These are phyloP conservation scores for Psittacula cyanocephala DNA, from an alignment of 2,113 vertebrate species.

Conservation along the genomic window DNA sequence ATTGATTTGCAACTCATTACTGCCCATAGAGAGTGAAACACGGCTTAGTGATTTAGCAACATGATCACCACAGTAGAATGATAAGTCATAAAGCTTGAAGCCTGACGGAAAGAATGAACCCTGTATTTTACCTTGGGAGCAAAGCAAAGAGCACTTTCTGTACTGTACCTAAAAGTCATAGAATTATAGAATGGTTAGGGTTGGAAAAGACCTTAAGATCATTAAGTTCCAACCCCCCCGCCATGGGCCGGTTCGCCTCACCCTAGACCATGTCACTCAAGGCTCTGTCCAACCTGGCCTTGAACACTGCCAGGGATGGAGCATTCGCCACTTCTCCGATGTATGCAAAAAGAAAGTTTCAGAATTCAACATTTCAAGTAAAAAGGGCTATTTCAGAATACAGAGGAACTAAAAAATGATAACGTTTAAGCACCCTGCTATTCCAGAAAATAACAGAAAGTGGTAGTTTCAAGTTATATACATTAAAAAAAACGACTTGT, in stretches of 20 bases:
- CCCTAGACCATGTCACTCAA: not conserved
- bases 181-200: not conserved
- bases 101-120: not conserved
- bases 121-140: not conserved
- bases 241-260: not conserved
- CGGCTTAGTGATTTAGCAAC: not conserved
- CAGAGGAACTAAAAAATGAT: not conserved
- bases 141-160: not conserved
- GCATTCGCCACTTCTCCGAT: not conserved
- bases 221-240: not conserved
- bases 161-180: not conserved
- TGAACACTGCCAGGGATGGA: not conserved
- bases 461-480: not conserved
- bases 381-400: not conserved
- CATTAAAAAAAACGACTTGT: not conserved
- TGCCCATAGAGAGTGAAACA: not conserved
- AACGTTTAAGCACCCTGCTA: not conserved
- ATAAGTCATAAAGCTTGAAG: not conserved
- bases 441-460: not conserved
- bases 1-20: slow-evolving; percentile 25
- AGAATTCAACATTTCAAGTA: not conserved
- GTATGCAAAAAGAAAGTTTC: not conserved
- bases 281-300: not conserved
- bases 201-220: not conserved
- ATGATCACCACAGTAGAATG: not conserved